Percentiles rank a stretch among this genome's conserved stretches.
These are phyloP conservation scores for Elephantulus edwardii DNA, from an alignment of 2,113 vertebrate genomes.

Conservation along the genomic window DNA sequence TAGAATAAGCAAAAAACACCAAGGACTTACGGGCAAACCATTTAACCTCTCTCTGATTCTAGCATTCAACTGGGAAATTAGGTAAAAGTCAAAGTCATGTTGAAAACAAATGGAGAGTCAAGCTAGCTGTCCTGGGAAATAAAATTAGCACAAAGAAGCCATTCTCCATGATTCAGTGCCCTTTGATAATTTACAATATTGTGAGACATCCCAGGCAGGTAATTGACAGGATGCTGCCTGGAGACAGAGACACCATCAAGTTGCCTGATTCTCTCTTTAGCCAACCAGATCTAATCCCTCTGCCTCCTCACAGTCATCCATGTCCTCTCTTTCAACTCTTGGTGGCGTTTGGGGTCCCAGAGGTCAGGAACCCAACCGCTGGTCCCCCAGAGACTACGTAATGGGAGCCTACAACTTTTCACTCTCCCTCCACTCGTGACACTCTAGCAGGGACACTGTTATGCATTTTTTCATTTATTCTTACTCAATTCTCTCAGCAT, in stretches of 20 bases:
- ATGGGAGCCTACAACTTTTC: background rate
- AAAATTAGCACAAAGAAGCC: conserved; percentile 39
- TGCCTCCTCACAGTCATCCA: background rate
- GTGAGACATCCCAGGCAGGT: background rate
- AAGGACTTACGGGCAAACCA: background rate
- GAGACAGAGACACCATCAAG: background rate
- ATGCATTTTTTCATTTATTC: background rate
- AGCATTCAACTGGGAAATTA: conserved; percentile 39
- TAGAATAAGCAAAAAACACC: background rate
- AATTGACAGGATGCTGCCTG: background rate
- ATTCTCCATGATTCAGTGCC: background rate
- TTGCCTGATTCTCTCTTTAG: background rate
- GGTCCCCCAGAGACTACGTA: background rate
- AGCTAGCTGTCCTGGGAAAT: conserved; percentile 30
- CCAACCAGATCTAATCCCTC: background rate
- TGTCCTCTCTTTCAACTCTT: background rate
- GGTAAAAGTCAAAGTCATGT: conserved; percentile 10
- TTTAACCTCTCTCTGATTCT: conserved; percentile 29
- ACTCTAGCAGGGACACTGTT: background rate
- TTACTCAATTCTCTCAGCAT: background rate
- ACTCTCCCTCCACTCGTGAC: background rate
- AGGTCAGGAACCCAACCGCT: background rate
- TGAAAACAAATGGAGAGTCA: conserved; percentile 48
- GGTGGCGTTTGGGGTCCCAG: no score
- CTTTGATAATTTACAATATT: conserved; percentile 22